Conservation (phyloP, 2,888 invertebrate genomes). For the Oscheius onirici region DNA sequence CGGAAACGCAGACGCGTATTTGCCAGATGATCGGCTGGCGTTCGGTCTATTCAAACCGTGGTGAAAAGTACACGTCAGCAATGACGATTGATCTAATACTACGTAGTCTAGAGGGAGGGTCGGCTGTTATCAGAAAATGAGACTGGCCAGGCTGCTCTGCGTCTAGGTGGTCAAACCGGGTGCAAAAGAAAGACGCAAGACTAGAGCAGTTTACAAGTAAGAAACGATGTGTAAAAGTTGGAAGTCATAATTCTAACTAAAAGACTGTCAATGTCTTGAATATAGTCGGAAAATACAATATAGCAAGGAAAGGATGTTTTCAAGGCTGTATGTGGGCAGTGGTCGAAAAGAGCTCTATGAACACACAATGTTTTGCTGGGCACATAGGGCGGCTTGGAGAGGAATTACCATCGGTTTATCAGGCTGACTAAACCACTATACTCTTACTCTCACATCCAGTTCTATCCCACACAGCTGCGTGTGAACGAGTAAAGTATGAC, state of each 20-base stretch:
- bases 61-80: constrained; percentile 22
- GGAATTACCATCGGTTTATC: constrained; percentile 4
- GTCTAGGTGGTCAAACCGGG: constrained; percentile 1
- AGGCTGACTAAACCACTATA: neutral
- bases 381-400: neutral
- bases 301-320: too few relatives aligned
- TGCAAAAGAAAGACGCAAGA: neutral
- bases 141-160: neutral
- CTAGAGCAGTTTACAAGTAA: neutral
- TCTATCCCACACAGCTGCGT: neutral
- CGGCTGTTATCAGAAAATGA: constrained; percentile 8
- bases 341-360: neutral
- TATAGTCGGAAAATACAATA: too few relatives aligned
- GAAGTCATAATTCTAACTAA: too few relatives aligned
- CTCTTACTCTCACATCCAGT: neutral
- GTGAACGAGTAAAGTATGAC: too few relatives aligned
- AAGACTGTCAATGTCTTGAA: too few relatives aligned
- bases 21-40: neutral
- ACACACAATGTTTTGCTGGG: neutral
- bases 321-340: too few relatives aligned
- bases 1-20: neutral
- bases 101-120: constrained; percentile 18
- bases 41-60: constrained; percentile 14
- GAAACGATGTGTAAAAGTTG: too few relatives aligned
- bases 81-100: constrained; percentile 25